Base-by-base conservation (phyloP, 2,888 invertebrate genomes). In the Lochmaea capreae region DNA sequence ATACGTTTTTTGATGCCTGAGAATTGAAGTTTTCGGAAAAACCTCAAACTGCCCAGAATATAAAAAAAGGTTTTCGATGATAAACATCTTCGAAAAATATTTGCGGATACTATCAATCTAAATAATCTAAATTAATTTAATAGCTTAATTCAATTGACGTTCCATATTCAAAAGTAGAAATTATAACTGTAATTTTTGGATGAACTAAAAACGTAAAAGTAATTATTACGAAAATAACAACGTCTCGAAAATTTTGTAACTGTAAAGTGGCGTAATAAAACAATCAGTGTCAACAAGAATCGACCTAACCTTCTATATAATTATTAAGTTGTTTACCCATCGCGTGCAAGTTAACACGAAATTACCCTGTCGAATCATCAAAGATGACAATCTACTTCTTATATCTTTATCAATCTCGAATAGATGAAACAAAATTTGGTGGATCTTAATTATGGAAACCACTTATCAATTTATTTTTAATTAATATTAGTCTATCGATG, bases 331-430 rank as follows among this genome's bases (percentile, higher is more conserved):
- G 18, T 18, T 54, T 3, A 16, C 16, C 6, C 18, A 54, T 54
- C 54, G 54, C 54, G 54, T 54, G 54, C 18, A 16, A 16, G 4
- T 52, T n/a, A n/a, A 18, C 18, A 54, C 18, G 18, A 54, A 18
- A 54, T 54, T 54, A 54, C 10, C 16, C 16, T 16, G 54, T n/a
- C n/a, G 52, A 52, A n/a, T 54, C 9, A 18, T 9, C 11, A 11
- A 54, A 54, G 54, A 54, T 54, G 54, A 54, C 18, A 18, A 54
- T 54, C 54, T 54, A 16, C 54, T 39, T 39, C 5, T 54, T 54
- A 54, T 18, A 18, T 18, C 18, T 16, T 3, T 2, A 54, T 18
- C 18, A 18, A 54, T 54, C 16, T 16, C 3, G 14, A 14, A 46
- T 12, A 3, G 46, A 46, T 46, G 2, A 14, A 39, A 39, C 33